Conservation (phyloP, 2,113 vertebrate species). For the Natator depressus region DNA sequence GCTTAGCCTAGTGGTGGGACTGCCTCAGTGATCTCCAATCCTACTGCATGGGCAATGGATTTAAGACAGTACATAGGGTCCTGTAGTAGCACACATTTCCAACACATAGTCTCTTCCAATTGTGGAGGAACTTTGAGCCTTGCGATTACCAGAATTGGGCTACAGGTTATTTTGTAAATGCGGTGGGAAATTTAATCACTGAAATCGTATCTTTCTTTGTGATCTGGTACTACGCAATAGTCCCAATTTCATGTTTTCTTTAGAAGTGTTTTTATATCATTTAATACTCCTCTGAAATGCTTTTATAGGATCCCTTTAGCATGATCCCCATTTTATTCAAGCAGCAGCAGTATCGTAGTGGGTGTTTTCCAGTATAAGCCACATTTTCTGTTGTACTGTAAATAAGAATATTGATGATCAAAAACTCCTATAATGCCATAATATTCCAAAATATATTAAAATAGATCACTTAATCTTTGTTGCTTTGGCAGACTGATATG, state of each 20-base stretch:
- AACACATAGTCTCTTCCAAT: background rate
- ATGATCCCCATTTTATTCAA: background rate
- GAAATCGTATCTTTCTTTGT: background rate
- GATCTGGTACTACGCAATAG: background rate
- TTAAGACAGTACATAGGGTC: background rate
- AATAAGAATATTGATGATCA: background rate
- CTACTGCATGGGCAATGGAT: background rate
- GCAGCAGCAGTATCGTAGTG: background rate
- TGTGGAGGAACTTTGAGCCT: background rate
- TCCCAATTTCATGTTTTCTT: background rate
- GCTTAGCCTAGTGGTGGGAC: background rate
- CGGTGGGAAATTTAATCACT: background rate
- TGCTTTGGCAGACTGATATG: background rate
- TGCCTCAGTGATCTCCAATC: background rate
- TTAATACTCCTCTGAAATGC: background rate
- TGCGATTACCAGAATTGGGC: background rate
- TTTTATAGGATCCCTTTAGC: background rate
- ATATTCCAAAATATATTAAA: background rate
- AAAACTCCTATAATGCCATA: fast-evolving
- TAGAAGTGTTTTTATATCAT: background rate
- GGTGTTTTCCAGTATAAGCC: background rate
- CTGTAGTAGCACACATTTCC: background rate
- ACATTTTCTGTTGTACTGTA: background rate
- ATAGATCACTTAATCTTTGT: background rate
- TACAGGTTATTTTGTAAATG: background rate